A percentile compares a stretch with the other conserved stretches of the same genome.
These are phyloP conservation scores for Pangasius djambal DNA, from an alignment of 2,797 vertebrate genomes.

Conservation along the genomic window DNA sequence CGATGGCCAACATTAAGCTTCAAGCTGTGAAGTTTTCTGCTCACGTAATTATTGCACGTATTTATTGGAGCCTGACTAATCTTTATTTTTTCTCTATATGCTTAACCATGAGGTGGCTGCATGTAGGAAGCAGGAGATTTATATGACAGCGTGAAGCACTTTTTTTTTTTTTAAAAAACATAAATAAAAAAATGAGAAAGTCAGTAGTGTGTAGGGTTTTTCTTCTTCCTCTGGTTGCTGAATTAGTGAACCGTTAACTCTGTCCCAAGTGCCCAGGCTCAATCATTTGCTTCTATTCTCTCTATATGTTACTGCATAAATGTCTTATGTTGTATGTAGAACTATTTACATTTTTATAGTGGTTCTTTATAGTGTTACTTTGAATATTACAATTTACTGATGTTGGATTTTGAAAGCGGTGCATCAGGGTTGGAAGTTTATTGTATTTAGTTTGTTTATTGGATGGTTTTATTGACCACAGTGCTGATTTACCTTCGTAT, in stretches of 20 bases:
- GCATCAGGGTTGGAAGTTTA: background rate
- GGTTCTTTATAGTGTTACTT: background rate
- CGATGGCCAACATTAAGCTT: background rate
- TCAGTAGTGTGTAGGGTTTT: background rate
- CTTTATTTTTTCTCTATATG: background rate
- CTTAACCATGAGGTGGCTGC: background rate
- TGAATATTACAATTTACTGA: background rate
- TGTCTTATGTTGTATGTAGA: background rate
- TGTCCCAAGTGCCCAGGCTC: background rate
- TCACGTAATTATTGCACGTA: background rate
- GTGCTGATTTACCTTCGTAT: conserved; percentile 86
- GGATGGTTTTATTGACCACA: background rate
- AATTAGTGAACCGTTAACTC: background rate
- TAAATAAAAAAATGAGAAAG: too few species aligned
- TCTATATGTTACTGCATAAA: background rate
- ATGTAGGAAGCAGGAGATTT: background rate
- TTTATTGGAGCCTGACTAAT: background rate
- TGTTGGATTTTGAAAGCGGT: background rate
- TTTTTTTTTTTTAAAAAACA: too few species aligned
- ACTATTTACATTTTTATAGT: background rate
- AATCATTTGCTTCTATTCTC: background rate
- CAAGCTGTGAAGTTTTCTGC: background rate
- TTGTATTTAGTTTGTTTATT: too few species aligned
- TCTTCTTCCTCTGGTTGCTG: background rate
- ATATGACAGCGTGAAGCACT: background rate